phyloP scores from a whole-genome alignment of 1,140 invertebrate genomes.

The Lysiphlebus fabarum region DNA sequence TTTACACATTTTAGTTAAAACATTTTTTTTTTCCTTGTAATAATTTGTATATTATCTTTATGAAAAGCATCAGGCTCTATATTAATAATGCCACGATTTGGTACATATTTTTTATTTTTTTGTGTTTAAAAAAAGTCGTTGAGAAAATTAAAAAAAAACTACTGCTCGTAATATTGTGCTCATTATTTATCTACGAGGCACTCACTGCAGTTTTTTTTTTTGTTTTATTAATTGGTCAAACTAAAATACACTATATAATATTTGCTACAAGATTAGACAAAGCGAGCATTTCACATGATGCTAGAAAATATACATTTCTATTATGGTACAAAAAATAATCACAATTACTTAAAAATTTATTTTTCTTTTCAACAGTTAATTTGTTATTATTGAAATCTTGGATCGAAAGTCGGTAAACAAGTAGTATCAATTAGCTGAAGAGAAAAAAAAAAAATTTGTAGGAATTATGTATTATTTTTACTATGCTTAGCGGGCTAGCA shows the following conservation, averaged over 20 bases:
- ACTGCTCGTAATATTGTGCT: too few species aligned
- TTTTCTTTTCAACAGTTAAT: too few species aligned
- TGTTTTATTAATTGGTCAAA: too few species aligned
- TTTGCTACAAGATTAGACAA: conserved; percentile 32
- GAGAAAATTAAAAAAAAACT: too few species aligned
- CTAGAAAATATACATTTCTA: conserved; percentile 54
- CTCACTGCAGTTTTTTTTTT: too few species aligned
- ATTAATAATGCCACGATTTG: conserved; percentile 33
- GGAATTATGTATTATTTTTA: conserved; percentile 14
- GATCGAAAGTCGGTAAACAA: too few species aligned
- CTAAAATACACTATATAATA: neutral
- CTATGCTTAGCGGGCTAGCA: conserved; percentile 39
- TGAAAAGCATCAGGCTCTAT: conserved; percentile 55
- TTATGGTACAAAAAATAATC: conserved; percentile 54
- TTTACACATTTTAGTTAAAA: too few species aligned
- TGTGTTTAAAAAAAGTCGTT: conserved; percentile 12
- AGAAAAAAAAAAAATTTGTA: conserved; percentile 4
- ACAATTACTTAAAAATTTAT: conserved; percentile 48
- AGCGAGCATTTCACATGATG: conserved; percentile 54
- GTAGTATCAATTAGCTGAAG: too few species aligned
- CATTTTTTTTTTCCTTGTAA: too few species aligned
- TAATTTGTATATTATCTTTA: conserved; percentile 57
- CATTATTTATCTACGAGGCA: too few species aligned
- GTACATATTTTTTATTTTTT: conserved; percentile 19
- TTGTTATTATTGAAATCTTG: too few species aligned